Evolutionary conservation across 2,113 vertebrate genomes (phyloP).

Genomic region (Cacatua alba): DNA sequence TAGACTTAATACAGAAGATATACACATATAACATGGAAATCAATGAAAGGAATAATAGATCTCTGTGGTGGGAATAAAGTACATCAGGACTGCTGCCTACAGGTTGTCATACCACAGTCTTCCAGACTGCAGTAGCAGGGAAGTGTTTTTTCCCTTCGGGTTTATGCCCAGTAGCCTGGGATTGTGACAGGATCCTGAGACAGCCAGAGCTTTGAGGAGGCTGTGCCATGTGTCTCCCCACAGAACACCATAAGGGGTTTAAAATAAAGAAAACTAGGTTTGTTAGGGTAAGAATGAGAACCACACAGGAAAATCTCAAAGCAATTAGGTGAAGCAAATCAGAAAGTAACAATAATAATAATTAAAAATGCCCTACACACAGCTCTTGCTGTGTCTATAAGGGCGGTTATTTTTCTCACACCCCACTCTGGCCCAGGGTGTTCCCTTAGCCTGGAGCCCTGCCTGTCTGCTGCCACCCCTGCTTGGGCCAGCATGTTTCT

Average conservation of each 20-base stretch:
- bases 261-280: neutral
- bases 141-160: neutral
- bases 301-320: neutral
- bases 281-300: neutral
- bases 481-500: fast-evolving
- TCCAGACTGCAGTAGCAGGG: neutral
- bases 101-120: neutral
- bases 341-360: neutral
- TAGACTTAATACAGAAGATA: neutral
- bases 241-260: neutral
- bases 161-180: neutral
- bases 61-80: neutral
- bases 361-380: fast-evolving
- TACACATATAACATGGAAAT: neutral
- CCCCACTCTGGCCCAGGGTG: fast-evolving
- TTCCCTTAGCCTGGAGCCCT: neutral
- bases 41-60: neutral
- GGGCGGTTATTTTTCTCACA: neutral
- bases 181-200: neutral
- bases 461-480: neutral
- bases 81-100: neutral
- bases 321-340: neutral
- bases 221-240: neutral
- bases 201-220: neutral
- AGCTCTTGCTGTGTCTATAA: fast-evolving